These are phyloP conservation scores for Mamestra brassicae DNA, from an alignment of 2,888 invertebrate species.

Conservation along the genomic window DNA sequence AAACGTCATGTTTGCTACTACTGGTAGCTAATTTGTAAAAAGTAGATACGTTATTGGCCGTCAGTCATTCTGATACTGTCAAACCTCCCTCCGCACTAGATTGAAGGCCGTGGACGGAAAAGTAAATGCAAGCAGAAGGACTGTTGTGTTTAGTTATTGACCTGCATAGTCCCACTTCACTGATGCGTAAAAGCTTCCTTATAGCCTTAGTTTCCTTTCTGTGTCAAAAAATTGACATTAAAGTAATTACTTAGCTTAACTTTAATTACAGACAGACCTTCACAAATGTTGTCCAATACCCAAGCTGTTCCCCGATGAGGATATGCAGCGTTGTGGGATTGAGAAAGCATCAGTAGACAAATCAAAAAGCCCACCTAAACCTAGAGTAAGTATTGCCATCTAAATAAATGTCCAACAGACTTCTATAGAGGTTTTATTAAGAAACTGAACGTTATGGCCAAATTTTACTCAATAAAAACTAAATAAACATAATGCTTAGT, in stretches of 20 bases:
- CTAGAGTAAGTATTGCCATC: slow-evolving; percentile 22
- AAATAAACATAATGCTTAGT: no score
- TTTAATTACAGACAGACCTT: slow-evolving; percentile 26
- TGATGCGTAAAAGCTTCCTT: no score
- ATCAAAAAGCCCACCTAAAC: background rate
- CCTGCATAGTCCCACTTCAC: no score
- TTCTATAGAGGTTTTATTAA: background rate
- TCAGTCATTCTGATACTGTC: background rate
- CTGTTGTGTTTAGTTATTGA: no score
- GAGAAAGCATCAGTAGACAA: background rate
- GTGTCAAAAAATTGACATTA: background rate
- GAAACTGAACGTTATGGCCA: background rate
- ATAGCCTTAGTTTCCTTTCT: background rate
- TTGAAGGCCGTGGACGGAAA: background rate
- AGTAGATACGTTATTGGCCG: no score
- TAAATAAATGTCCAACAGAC: background rate
- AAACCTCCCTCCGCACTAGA: background rate
- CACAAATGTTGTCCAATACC: slow-evolving; percentile 40
- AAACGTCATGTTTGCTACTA: no score
- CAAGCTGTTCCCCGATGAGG: slow-evolving; percentile 27
- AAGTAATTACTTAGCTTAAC: background rate
- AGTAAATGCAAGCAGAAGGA: background rate
- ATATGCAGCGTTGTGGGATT: slow-evolving; percentile 31
- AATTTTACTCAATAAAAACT: no score
- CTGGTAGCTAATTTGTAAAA: no score